Base-by-base conservation (phyloP, 2,113 vertebrate genomes). In the Colaptes auratus region DNA sequence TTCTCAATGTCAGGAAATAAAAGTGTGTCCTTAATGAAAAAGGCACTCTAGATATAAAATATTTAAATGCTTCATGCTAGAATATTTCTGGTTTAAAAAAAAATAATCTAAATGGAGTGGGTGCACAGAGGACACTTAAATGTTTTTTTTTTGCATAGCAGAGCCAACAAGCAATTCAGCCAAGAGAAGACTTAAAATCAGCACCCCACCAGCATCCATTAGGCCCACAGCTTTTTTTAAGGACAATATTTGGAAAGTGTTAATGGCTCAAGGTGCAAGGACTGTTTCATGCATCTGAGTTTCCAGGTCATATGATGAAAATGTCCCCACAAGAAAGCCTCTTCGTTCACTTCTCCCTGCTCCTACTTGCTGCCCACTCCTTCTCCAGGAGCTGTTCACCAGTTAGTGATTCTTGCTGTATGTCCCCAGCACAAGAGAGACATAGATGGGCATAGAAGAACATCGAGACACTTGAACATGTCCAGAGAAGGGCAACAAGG, bases 11-110 rank as follows among this genome's bases (percentile, higher is more conserved):
- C 85, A 91, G 78, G 55, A 82, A 86, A 83, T 93, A 90, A 82
- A 89, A 94, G 67, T 44, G 18, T 87, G 42, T 63, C 86, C 70
- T 84, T 94, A 94, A 83, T 96, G 79, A 95, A 96, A 96, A 96
- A 93, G 81, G 48, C 77, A 95, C 80, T 92, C 77, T 94, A 84
- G 53, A 89, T 88, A 94, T 92, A 82, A 94, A 96, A 94, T 93
- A 92, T 93, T 89, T 75, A 92, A 91, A 95, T 81, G 39, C 56
- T 84, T 75, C 75, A 84, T 53, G 21, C 60, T 94, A 74, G 70
- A 94, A 66, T 60, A 95, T 25, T 89, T 94, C 15, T 50, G 24
- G 39, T 74, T 93, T 65, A 66, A 95, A 48, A 73, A 73, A 94
- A n/a, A n/a, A n/a, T 39, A 10, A 39, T 39, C 42, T 44, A 44